A percentile compares a stretch with the other conserved stretches of the same genome.
Evolutionary conservation across 2,888 invertebrate genomes (phyloP).

Genomic region (Agrochola macilenta): DNA sequence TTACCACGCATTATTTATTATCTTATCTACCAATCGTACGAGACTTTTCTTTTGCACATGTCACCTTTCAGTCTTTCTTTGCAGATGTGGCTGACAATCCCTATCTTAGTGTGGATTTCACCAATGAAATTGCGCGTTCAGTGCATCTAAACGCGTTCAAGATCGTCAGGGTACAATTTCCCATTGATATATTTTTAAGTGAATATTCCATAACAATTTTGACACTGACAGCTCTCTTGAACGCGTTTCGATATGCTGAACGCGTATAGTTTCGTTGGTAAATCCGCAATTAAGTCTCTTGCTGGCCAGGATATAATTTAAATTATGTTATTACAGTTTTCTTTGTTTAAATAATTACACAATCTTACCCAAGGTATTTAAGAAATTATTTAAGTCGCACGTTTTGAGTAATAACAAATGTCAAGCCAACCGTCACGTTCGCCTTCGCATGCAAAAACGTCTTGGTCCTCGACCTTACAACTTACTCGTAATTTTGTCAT

Average conservation of each 20-base stretch:
- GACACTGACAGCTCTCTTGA: too few species aligned
- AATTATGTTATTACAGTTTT: not conserved
- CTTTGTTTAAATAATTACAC: not conserved
- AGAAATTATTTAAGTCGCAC: not conserved
- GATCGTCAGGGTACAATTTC: too few species aligned
- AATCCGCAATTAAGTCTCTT: not conserved
- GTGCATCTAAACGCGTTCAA: too few species aligned
- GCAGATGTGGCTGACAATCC: not conserved
- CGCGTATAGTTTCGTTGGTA: too few species aligned
- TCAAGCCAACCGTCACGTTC: conserved; percentile 29
- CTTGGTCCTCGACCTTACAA: conserved; percentile 27
- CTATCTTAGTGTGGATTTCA: too few species aligned
- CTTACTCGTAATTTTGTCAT: conserved; percentile 29
- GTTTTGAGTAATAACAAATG: conserved; percentile 25
- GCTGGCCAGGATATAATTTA: not conserved
- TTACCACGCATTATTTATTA: not conserved
- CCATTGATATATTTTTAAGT: too few species aligned
- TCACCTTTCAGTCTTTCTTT: not conserved
- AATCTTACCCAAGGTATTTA: not conserved
- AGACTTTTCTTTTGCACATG: conserved; percentile 9
- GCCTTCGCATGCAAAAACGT: conserved; percentile 53
- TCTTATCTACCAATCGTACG: conserved; percentile 36
- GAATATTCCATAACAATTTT: too few species aligned
- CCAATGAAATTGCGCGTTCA: too few species aligned
- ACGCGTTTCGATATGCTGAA: too few species aligned